phyloP scores from a whole-genome alignment of 2,888 invertebrate genomes.

The Eilema depressum region DNA sequence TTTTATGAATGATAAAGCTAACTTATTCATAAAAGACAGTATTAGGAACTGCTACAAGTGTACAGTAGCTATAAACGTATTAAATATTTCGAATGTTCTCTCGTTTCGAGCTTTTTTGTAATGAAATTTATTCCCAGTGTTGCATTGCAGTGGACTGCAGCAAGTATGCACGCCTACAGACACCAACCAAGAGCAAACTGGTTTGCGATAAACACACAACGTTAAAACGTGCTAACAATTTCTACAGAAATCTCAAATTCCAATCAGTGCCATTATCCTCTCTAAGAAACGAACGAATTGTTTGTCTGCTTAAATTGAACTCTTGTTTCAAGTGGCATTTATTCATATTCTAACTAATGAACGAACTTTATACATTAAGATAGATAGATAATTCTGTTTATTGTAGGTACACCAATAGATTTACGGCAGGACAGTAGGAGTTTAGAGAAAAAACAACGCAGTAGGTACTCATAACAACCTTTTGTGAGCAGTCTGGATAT shows the following conservation, averaged over 20 bases:
- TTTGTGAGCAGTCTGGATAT: too few relatives aligned
- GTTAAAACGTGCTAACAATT: constrained; percentile 60
- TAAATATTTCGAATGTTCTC: constrained; percentile 49
- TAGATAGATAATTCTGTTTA: too few relatives aligned
- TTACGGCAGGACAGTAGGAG: too few relatives aligned
- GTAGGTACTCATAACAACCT: too few relatives aligned
- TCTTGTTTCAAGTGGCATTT: neutral
- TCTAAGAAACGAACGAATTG: constrained; percentile 30
- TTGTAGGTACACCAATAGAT: too few relatives aligned
- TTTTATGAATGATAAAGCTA: neutral
- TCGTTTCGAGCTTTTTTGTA: constrained; percentile 55
- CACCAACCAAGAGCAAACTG: constrained; percentile 55
- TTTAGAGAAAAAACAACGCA: neutral
- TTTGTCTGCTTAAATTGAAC: constrained; percentile 8
- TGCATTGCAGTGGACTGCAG: constrained; percentile 71
- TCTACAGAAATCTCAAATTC: constrained; percentile 70
- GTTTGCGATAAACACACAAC: constrained; percentile 62
- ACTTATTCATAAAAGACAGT: neutral
- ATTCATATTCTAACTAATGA: neutral
- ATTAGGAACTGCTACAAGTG: constrained; percentile 11
- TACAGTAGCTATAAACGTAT: constrained; percentile 31
- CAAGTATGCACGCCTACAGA: constrained; percentile 68
- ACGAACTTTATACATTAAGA: neutral
- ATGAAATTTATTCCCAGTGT: constrained; percentile 69
- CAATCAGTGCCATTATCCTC: constrained; percentile 59